Base-by-base conservation (phyloP, 2,797 vertebrate genomes). In the Alectoris magna region DNA sequence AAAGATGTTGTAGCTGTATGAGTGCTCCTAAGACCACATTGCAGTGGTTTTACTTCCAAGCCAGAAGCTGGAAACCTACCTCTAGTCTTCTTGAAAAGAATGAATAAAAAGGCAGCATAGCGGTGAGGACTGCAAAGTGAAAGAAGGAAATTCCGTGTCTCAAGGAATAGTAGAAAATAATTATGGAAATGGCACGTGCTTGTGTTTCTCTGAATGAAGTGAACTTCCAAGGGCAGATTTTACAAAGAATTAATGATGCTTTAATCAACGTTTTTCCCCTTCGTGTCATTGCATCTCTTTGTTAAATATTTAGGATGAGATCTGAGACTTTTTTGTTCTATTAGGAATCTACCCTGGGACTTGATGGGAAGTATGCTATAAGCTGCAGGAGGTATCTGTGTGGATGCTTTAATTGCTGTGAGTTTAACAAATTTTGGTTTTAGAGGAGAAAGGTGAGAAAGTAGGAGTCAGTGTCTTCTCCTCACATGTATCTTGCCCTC, bases 21-120 rank as follows among this genome's bases (percentile, higher is more conserved):
- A 15, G 0, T 31, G 58, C 39, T 46, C 19, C 10, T 62, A 59
- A 58, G n/a, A 14, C 17, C 34, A 0, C 0, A 0, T 59, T 76
- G 3, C 0, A 0, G 3, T 70, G 13, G 9, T 60, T 94, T 92
- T 73, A 12, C 14, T 51, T 55, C 24, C 0, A 1, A 46, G 38
- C 5, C 12, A 9, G 7, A 5, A 2, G 2, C 43, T 69, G 68
- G 44, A 78, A 76, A 49, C 10, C 19, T 14, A 39, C 2, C 16
- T 55, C 31, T 39, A 0, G 53, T 69, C 71, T 89, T 46, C 49
- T 72, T 43, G 44, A 36, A 67, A 24, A 22, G 13, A 34, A 29
- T 46, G 5, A 64, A 46, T 29, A 39, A 64, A 68, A 89, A 53
- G 14, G 41, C 5, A 74, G 14, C 10, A 38, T 18, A 6, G 11